Conservation (phyloP, 2,113 vertebrate species). For the Apodemus sylvaticus region DNA sequence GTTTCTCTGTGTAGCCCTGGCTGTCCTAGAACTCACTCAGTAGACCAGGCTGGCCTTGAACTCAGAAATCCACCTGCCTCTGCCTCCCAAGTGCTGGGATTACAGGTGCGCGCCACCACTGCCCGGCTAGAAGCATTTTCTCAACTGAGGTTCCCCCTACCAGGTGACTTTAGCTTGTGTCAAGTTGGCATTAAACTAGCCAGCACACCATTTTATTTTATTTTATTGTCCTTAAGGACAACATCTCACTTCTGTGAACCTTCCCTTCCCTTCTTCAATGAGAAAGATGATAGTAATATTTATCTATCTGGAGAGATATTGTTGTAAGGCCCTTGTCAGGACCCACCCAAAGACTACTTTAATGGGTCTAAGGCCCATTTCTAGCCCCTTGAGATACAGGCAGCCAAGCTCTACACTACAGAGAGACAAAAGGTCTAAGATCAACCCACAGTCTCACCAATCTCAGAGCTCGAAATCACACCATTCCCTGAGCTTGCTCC, state of each 20-base stretch:
- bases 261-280: not conserved
- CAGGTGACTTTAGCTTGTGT: not conserved
- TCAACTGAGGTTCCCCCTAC: not conserved
- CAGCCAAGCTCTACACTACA: not conserved
- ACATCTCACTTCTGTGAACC: not conserved
- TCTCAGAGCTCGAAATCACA: not conserved
- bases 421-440: not conserved
- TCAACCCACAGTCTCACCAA: not conserved
- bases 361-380: not conserved
- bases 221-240: slow-evolving; percentile 4
- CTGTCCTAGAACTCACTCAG: too few species aligned
- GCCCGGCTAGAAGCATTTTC: too few species aligned
- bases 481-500: not conserved
- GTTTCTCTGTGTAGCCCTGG: too few species aligned
- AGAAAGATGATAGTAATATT: not conserved
- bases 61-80: too few species aligned
- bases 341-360: not conserved
- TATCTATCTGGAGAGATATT: not conserved
- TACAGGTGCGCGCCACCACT: too few species aligned
- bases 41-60: too few species aligned
- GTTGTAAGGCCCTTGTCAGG: not conserved
- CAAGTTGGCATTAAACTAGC: not conserved
- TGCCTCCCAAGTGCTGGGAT: too few species aligned
- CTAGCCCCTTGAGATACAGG: not conserved
- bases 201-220: not conserved